phyloP scores from a whole-genome alignment of 2,797 vertebrate species.

The Chelmon rostratus region DNA sequence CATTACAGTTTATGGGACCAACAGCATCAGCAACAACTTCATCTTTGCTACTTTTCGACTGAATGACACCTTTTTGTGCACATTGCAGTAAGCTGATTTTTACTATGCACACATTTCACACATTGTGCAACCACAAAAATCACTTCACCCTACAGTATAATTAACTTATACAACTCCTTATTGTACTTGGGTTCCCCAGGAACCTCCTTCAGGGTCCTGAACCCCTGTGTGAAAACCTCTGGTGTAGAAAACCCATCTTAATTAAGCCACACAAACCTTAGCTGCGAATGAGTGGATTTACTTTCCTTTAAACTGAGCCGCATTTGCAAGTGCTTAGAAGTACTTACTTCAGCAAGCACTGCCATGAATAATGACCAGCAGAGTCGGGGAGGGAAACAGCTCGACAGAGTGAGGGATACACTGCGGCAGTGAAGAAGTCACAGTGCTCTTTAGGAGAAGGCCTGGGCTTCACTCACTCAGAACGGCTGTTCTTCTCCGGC shows the following conservation, averaged over 20 bases:
- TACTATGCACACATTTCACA: not conserved
- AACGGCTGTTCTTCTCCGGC: constrained; percentile 55
- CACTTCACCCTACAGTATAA: not conserved
- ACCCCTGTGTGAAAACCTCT: not conserved
- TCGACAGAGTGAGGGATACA: constrained; percentile 26
- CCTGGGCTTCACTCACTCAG: constrained; percentile 43
- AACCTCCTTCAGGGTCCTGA: not conserved
- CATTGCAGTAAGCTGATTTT: not conserved
- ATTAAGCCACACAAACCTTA: constrained; percentile 14
- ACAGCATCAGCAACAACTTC: not conserved
- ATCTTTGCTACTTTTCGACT: not conserved
- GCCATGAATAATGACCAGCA: constrained; percentile 53
- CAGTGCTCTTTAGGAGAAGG: constrained; percentile 49
- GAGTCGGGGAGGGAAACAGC: constrained; percentile 14
- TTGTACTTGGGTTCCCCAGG: not conserved
- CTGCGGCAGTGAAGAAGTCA: constrained; percentile 39
- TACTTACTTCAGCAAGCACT: constrained; percentile 41
- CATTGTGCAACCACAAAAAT: not conserved
- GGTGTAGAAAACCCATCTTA: not conserved
- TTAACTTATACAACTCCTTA: not conserved
- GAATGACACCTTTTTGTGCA: not conserved
- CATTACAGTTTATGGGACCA: not conserved
- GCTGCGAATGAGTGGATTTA: constrained; percentile 34
- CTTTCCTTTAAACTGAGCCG: constrained; percentile 36
- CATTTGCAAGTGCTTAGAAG: constrained; percentile 47